Evolutionary conservation across 2,888 invertebrate species (phyloP).

Genomic region (Pollenia labialis): DNA sequence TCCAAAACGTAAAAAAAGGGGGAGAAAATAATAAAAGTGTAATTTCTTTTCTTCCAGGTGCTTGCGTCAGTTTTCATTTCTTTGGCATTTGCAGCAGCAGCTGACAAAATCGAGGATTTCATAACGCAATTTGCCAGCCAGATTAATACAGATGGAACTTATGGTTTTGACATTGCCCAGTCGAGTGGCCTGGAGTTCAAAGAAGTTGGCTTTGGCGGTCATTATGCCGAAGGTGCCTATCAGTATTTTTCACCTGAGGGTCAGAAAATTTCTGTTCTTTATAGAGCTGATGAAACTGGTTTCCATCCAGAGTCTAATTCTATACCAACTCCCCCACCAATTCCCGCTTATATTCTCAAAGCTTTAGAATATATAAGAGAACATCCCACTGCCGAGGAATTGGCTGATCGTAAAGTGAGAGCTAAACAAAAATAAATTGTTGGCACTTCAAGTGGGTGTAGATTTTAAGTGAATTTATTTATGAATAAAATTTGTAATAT

Average conservation of each 20-base stretch:
- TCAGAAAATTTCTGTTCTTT: conserved; percentile 75
- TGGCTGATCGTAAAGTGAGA: conserved; percentile 77
- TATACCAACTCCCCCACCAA: conserved; percentile 81
- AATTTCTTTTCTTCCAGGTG: conserved; percentile 25
- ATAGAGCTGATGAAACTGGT: conserved; percentile 80
- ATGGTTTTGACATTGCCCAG: conserved; percentile 84
- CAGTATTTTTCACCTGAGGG: conserved; percentile 81
- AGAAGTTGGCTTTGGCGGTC: conserved; percentile 85
- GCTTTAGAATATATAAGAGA: conserved; percentile 77
- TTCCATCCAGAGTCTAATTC: conserved; percentile 80
- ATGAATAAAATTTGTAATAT: conserved; percentile 26
- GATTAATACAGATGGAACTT: conserved; percentile 82
- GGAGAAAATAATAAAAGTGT: neutral
- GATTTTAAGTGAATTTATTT: conserved; percentile 36
- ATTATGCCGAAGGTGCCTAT: conserved; percentile 81
- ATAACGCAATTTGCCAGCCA: conserved; percentile 68
- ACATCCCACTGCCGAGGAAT: conserved; percentile 81
- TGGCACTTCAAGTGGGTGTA: neutral
- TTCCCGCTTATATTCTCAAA: conserved; percentile 78
- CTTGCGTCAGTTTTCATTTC: conserved; percentile 22
- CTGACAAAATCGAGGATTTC: conserved; percentile 59
- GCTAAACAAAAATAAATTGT: conserved; percentile 74
- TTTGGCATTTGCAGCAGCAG: conserved; percentile 55
- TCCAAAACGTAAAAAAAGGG: conserved; percentile 39
- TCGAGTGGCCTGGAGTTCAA: conserved; percentile 86